Conservation (phyloP, 2,888 invertebrate species). For the Venustoraphidia nigricollis region DNA sequence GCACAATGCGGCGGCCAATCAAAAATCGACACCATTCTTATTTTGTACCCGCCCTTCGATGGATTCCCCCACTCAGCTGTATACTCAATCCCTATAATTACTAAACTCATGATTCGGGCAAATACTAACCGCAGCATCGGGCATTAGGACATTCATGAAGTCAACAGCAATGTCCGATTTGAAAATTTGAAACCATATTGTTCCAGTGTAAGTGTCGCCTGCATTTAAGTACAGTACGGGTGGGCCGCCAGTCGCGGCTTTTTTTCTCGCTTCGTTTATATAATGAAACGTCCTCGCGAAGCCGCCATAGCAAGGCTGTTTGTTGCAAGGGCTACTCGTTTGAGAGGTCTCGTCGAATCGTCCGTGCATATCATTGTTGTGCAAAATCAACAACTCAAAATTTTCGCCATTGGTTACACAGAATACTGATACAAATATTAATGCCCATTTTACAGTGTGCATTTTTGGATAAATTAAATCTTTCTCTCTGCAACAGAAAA, state of each 20-base stretch:
- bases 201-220: conserved; percentile 85
- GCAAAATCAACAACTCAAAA: conserved; percentile 58
- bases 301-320: conserved; percentile 63
- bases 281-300: conserved; percentile 59
- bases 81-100: too few species aligned
- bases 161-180: conserved; percentile 64
- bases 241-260: conserved; percentile 34
- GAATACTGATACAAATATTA: too few species aligned
- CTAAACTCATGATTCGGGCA: too few species aligned
- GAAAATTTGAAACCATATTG: conserved; percentile 71
- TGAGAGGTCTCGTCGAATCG: conserved; percentile 66
- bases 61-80: too few species aligned
- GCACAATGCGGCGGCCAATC: too few species aligned
- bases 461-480: too few species aligned
- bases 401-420: conserved; percentile 14
- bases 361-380: conserved; percentile 87
- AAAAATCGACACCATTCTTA: too few species aligned
- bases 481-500: too few species aligned
- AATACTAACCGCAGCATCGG: conserved; percentile 68
- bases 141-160: conserved; percentile 61
- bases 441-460: too few species aligned
- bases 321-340: conserved; percentile 43
- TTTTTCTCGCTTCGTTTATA: conserved; percentile 44
- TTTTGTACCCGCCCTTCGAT: too few species aligned
- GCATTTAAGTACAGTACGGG: conserved; percentile 73